phyloP scores from a whole-genome alignment of 2,888 invertebrate species.

The Allophyes oxyacanthae region DNA sequence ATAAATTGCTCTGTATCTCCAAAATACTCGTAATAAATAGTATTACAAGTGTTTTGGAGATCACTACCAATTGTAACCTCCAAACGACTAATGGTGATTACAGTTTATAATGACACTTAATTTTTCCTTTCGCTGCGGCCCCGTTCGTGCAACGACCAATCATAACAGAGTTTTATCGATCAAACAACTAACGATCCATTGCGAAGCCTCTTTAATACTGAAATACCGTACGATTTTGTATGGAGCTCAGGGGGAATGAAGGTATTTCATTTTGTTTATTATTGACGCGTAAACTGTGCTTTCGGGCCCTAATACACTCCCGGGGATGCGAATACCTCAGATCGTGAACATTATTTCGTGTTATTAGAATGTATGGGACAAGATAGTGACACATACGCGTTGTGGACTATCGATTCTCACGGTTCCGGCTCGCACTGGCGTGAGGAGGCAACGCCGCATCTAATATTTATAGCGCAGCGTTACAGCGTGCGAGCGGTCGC shows the following conservation, averaged over 20 bases:
- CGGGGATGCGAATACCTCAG: conserved; percentile 63
- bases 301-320: conserved; percentile 60
- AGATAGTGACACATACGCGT: conserved; percentile 62
- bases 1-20: no score
- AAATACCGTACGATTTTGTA: conserved; percentile 37
- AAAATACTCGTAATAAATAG: no score
- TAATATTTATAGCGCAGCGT: conserved; percentile 76
- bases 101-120: conserved; percentile 15
- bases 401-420: conserved; percentile 73
- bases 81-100: conserved; percentile 1
- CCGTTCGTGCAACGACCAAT: conserved; percentile 5
- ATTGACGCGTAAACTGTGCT: conserved; percentile 61
- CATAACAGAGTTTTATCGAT: conserved; percentile 56
- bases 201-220: conserved; percentile 39
- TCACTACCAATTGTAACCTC: not conserved
- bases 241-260: conserved; percentile 31
- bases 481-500: conserved; percentile 61
- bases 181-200: conserved; percentile 49
- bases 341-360: conserved; percentile 59
- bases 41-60: no score
- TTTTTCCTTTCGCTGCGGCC: conserved; percentile 7
- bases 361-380: conserved; percentile 65
- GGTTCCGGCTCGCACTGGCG: conserved; percentile 58
- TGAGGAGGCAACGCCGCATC: conserved; percentile 64
- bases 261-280: conserved; percentile 65